Percentiles rank a stretch among this genome's conserved stretches.
Evolutionary conservation across 2,797 vertebrate species (phyloP).

Genomic region (Spheniscus humboldti): DNA sequence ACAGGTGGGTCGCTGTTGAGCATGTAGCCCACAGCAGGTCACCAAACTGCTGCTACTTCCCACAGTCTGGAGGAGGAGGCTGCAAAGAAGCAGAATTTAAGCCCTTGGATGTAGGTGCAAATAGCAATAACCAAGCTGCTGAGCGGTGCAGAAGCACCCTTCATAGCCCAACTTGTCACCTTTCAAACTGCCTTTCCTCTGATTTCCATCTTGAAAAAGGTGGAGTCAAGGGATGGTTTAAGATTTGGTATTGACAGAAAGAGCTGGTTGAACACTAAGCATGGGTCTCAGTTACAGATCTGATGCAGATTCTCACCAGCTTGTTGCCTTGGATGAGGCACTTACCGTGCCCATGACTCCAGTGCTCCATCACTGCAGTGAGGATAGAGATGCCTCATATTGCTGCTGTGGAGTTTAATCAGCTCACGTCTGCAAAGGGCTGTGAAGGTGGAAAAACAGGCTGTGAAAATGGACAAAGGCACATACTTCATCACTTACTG

Average conservation of each 20-base stretch:
- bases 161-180: not conserved
- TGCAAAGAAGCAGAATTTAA: not conserved
- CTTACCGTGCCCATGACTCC: fast-evolving
- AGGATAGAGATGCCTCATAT: not conserved
- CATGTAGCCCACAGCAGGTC: not conserved
- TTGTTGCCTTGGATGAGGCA: not conserved
- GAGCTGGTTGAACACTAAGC: not conserved
- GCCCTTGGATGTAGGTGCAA: not conserved
- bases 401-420: not conserved
- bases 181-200: not conserved
- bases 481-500: not conserved
- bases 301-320: not conserved
- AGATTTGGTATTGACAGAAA: not conserved
- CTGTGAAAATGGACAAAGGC: not conserved
- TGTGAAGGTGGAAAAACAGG: not conserved
- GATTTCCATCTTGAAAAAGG: not conserved
- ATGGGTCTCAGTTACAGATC: not conserved
- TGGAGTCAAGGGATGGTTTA: not conserved
- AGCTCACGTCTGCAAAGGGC: not conserved
- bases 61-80: not conserved
- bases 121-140: not conserved
- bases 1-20: not conserved
- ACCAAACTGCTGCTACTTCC: not conserved
- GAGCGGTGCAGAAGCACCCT: not conserved
- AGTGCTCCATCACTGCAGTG: not conserved